Evolutionary conservation across 2,888 invertebrate species (phyloP), one percentile per base, ranked within the genome.

Genomic region (Coenonympha arcania): DNA sequence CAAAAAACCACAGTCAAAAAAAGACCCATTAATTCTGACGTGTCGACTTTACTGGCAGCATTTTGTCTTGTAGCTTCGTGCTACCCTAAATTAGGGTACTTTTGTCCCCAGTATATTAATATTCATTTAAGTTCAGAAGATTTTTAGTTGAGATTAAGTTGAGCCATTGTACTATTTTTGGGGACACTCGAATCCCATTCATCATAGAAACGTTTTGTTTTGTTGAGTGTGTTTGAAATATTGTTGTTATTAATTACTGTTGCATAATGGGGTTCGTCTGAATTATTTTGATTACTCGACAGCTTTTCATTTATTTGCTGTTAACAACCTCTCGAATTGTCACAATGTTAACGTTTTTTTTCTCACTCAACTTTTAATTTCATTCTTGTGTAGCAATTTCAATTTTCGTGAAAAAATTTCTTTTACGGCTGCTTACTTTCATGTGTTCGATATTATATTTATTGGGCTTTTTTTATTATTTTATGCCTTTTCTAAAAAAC

Each of bases 121-220:
- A 69, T 69, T 67, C 63, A 65, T 69, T 69, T 67, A 62, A 68
- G 62, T 69, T 72, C 66, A 65, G 66, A 70, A 76, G 75, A 74
- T 79, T 73, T 71, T 73, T 71, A 66, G 69, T 67, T 57, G 63
- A 73, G 77, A 83, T 80, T 82, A 76, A 66, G 65, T 63, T 62
- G 52, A 43, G 42, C 64, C 57, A 68, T 70, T 71, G 68, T 71
- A 65, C 74, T 79, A 82, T 82, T 81, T 78, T 71, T 56, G 55
- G 73, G 72, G 65, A 66, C 61, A 54, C 50, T 36, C 42, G 36
- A 54, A 40, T 39, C 33, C 52, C 60, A 70, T 76, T 78, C 71
- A 69, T 77, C 74, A 79, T 71, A 72, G 69, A 65, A 69, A 66
- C 65, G 58, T 67, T 65, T 73, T 70, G 68, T 73, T 69, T 64